Conservation (phyloP, 2,888 invertebrate species). For the Limnephilus auricula region DNA sequence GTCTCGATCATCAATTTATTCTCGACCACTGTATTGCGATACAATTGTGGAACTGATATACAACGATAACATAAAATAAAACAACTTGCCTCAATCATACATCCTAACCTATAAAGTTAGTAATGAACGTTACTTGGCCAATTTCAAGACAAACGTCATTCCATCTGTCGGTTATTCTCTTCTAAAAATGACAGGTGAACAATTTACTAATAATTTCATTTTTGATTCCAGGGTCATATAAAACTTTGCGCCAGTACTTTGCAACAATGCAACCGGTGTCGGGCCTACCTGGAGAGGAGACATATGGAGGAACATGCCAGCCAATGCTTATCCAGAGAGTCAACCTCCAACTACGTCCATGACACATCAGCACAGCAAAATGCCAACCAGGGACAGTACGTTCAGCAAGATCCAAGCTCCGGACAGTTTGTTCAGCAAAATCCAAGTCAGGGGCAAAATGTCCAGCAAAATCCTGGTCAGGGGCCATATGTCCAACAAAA, state of each 20-base stretch:
- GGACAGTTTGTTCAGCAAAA: not conserved
- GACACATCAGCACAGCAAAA: not conserved
- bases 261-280: constrained; percentile 84
- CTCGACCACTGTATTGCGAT: not conserved
- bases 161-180: too few species aligned
- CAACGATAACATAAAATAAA: too few species aligned
- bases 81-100: too few species aligned
- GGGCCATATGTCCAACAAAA: not conserved
- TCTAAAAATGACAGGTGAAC: too few species aligned
- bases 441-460: not conserved
- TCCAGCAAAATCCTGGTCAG: too few species aligned
- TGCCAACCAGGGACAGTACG: not conserved
- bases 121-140: not conserved
- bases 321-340: not conserved
- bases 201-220: not conserved
- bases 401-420: not conserved
- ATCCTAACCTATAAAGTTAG: not conserved
- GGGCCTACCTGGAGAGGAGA: constrained; percentile 82
- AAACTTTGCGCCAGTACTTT: constrained; percentile 85
- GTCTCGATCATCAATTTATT: not conserved
- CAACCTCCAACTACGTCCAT: not conserved
- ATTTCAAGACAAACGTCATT: too few species aligned
- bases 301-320: constrained; percentile 11
- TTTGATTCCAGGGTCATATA: constrained; percentile 78
- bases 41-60: not conserved